Conservation (phyloP, 2,797 vertebrate species). For the Falco concolor region DNA sequence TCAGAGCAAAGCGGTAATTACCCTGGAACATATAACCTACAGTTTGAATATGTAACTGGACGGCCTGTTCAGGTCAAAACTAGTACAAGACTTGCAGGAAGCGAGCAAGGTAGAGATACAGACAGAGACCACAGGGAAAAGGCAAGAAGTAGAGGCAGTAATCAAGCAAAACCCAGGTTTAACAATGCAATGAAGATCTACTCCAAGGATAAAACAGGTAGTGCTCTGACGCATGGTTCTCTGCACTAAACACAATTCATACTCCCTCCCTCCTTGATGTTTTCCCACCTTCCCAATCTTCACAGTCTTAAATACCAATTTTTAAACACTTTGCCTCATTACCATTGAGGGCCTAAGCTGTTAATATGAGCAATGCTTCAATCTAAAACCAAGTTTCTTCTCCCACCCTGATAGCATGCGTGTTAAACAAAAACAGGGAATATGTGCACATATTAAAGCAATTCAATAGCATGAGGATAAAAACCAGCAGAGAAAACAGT, state of each 20-base stretch:
- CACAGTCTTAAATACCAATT: background rate
- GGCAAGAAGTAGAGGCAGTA: background rate
- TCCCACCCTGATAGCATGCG: background rate
- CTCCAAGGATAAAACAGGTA: background rate
- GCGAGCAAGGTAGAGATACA: background rate
- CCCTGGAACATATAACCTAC: background rate
- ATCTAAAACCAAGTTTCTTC: background rate
- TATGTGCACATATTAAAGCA: background rate
- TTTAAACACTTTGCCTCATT: background rate
- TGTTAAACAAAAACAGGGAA: background rate
- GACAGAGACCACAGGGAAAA: fast-evolving
- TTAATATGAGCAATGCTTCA: background rate
- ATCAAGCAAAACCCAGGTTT: background rate
- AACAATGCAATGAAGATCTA: background rate
- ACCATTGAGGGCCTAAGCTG: background rate
- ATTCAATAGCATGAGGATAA: conserved; percentile 23
- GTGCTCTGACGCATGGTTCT: background rate
- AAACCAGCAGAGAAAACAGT: conserved; percentile 50
- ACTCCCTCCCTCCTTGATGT: background rate
- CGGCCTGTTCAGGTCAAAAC: background rate
- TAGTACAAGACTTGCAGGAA: background rate
- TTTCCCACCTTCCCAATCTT: background rate
- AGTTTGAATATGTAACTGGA: fast-evolving
- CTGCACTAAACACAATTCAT: background rate
- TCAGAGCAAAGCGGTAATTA: background rate